Conservation (phyloP, 2,113 vertebrate genomes). For the Urocitellus parryii region DNA sequence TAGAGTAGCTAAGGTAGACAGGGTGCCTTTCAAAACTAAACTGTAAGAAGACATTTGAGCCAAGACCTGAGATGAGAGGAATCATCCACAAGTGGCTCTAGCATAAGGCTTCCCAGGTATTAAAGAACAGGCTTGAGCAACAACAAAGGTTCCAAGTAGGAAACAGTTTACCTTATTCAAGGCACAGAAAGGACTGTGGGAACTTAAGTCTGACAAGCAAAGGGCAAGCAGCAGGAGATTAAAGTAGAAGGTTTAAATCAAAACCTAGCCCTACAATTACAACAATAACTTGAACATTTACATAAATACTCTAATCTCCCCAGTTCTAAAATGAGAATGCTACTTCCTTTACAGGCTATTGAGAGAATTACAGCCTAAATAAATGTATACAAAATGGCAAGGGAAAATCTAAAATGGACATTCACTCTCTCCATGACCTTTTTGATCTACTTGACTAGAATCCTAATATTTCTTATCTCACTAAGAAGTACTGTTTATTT, state of each 20-base stretch:
- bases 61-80: neutral
- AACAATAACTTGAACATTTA: neutral
- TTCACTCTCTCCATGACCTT: neutral
- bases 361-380: neutral
- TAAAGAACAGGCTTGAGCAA: neutral
- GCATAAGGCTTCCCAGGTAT: neutral
- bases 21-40: neutral
- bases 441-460: neutral
- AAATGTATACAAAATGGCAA: neutral
- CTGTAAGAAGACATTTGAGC: neutral
- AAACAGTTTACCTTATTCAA: neutral
- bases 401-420: neutral
- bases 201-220: neutral
- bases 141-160: neutral
- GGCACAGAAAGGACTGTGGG: fast-evolving
- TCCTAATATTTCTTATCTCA: neutral
- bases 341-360: neutral
- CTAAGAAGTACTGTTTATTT: neutral
- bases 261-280: neutral
- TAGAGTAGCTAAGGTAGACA: neutral
- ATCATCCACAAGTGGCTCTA: neutral
- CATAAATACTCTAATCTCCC: neutral
- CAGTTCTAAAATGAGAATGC: neutral
- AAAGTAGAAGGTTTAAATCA: neutral
- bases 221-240: neutral